Evolutionary conservation across 2,888 invertebrate genomes (phyloP), one percentile per base, ranked within the genome.

Genomic region (Cosmia trapezina): DNA sequence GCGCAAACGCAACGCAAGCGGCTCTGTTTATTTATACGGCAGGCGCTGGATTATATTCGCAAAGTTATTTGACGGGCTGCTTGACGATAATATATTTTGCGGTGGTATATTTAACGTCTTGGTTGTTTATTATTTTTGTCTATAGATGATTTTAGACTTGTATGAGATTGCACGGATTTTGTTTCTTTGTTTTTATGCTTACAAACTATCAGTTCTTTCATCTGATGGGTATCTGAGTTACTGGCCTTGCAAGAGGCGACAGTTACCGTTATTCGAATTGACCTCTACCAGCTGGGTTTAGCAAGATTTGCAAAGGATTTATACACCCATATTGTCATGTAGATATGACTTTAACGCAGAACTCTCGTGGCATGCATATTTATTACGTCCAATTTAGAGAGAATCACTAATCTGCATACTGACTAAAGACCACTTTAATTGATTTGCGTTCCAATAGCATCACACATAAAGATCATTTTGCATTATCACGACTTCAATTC

Each of bases 11-110:
- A 69, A 66, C 67, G 78, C 73, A 73, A 63, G 51, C 59, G 33
- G 37, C 49, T 59, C 47, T 70, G 68, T 81, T 82, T 81, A 82
- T 81, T 82, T 82, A 56, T 68, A 65, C 41, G 47, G 54, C 59
- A 62, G 37, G 22, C 22, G 43, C 60, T 70, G 73, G 45, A 70
- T 74, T 68, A 66, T 66, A 59, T 78, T 68, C 11, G 74, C 70
- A 19, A 73, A 78, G 61, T 51, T 65, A 59, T 62, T 37, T 59
- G 65, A 56, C 77, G 33, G 54, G 41, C 51, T 60, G 63, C 43
- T 67, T 53, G 59, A 54, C 19, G 41, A 41, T 82, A 47, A 78
- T 74, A 57, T 57, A 14, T 70, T 70, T 70, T 47, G 43, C n/a
- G 41, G 60, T 77, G 53, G 28, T 54, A 37, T 67, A 68, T 60